Conservation (phyloP, 2,797 vertebrate species). For the Amblyopsis hoosieri region DNA sequence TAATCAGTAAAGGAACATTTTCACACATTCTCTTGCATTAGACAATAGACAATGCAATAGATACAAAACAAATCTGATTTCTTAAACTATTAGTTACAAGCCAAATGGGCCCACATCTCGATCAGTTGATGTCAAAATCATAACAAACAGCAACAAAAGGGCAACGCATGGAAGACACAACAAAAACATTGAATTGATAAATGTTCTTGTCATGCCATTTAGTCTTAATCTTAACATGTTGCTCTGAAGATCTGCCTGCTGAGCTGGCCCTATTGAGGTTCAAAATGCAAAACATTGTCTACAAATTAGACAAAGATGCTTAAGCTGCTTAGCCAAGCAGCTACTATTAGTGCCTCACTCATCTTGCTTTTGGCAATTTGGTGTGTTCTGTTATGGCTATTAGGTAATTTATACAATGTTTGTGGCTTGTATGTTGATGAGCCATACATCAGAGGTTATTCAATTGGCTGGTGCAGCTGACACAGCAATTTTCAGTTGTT, state of each 20-base stretch:
- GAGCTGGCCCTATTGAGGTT: too few species aligned
- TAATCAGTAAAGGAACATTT: too few species aligned
- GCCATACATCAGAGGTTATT: not conserved
- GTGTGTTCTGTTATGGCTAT: not conserved
- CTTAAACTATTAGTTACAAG: slow-evolving; percentile 2
- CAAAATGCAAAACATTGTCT: too few species aligned
- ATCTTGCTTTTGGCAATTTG: not conserved
- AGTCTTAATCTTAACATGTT: too few species aligned
- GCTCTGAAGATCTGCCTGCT: too few species aligned
- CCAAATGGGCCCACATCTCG: not conserved
- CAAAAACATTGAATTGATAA: too few species aligned
- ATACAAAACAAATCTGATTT: not conserved
- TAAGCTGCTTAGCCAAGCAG: not conserved
- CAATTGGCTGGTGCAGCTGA: too few species aligned
- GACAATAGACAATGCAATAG: too few species aligned
- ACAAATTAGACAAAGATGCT: not conserved
- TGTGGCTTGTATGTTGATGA: not conserved
- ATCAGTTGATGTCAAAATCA: not conserved
- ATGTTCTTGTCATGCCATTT: too few species aligned
- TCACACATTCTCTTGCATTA: too few species aligned
- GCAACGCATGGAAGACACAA: not conserved
- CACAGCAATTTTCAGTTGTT: too few species aligned
- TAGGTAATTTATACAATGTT: too few species aligned
- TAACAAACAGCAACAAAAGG: not conserved
- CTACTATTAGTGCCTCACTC: not conserved